Conservation (phyloP, 1,140 invertebrate genomes). For the Eumeta japonica region DNA sequence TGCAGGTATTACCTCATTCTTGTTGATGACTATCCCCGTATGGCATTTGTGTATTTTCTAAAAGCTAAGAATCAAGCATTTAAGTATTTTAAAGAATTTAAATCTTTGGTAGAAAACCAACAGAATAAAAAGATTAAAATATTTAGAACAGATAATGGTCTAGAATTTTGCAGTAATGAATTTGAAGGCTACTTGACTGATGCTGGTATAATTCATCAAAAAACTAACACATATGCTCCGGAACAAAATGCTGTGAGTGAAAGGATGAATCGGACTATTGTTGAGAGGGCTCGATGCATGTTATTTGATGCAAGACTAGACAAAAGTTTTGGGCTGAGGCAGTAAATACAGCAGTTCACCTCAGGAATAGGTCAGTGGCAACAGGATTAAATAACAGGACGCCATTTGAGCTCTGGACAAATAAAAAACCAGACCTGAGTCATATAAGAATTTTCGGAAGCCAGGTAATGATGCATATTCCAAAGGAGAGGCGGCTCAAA, state of each 20-base stretch:
- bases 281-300: slow-evolving; percentile 2
- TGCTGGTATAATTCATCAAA: too few species aligned
- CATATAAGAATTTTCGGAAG: slow-evolving; percentile 3
- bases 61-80: slow-evolving; percentile 27
- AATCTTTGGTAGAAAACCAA: slow-evolving; percentile 27
- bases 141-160: too few species aligned
- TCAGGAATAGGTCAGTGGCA: neutral
- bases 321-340: neutral
- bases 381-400: neutral
- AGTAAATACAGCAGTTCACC: neutral
- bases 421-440: neutral
- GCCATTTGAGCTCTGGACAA: neutral
- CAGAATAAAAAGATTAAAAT: too few species aligned
- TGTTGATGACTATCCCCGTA: slow-evolving; percentile 28
- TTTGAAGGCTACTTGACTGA: too few species aligned
- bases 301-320: neutral
- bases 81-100: slow-evolving; percentile 30
- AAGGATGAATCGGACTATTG: neutral
- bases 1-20: slow-evolving; percentile 34
- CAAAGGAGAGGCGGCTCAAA: too few species aligned
- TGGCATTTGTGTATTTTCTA: slow-evolving; percentile 30
- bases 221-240: too few species aligned
- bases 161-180: too few species aligned
- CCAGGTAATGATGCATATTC: slow-evolving; percentile 23
- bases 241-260: neutral